Conservation (phyloP, 1,140 invertebrate genomes). For the Propsilocerus akamusi region DNA sequence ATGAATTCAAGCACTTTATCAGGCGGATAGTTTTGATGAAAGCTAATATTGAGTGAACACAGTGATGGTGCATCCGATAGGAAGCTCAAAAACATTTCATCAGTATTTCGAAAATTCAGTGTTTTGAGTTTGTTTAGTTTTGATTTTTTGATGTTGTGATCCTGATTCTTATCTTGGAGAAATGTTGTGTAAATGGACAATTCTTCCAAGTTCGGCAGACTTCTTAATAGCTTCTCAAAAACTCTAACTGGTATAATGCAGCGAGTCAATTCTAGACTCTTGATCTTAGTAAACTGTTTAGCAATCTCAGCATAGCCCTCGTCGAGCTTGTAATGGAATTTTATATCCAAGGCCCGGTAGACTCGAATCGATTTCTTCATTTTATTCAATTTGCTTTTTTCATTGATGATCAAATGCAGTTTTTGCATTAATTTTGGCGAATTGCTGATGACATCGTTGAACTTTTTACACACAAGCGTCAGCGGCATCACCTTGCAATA, state of each 20-base stretch:
- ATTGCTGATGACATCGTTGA: background rate
- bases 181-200: background rate
- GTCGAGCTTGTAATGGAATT: background rate
- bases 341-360: background rate
- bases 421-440: background rate
- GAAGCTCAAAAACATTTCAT: background rate
- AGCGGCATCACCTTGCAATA: background rate
- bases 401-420: background rate
- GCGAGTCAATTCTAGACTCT: background rate
- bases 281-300: background rate
- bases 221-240: background rate
- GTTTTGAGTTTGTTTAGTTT: background rate
- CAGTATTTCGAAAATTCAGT: background rate
- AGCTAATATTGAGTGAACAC: background rate
- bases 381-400: background rate
- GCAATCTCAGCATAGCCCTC: background rate
- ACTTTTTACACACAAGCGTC: background rate
- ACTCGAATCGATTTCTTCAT: background rate
- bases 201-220: background rate
- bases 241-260: background rate
- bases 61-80: background rate
- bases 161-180: too few relatives aligned
- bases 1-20: background rate
- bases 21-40: background rate
- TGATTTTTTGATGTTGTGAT: too few relatives aligned